These are phyloP conservation scores for Erebia palarica DNA, from an alignment of 2,888 invertebrate species.

Conservation along the genomic window DNA sequence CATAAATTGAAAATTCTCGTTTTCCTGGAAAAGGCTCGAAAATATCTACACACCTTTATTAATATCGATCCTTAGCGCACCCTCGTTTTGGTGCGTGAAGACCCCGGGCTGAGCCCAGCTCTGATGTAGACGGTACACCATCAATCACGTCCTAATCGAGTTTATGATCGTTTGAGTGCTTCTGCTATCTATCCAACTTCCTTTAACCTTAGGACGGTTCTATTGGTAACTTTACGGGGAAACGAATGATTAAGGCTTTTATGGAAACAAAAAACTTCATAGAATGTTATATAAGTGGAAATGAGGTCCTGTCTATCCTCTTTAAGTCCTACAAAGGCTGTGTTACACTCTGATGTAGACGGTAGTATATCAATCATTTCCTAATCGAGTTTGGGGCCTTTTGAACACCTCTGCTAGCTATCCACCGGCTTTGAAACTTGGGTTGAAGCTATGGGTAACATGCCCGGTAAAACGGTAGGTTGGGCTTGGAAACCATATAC, in stretches of 20 bases:
- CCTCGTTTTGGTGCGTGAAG: conserved; percentile 36
- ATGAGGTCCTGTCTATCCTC: too few relatives aligned
- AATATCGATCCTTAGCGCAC: conserved; percentile 29
- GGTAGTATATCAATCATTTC: too few relatives aligned
- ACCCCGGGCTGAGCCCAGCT: conserved; percentile 42
- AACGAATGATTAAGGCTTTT: neutral
- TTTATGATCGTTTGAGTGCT: conserved; percentile 60
- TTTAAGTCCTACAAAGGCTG: too few relatives aligned
- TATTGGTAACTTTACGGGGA: neutral
- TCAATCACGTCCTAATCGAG: conserved; percentile 71
- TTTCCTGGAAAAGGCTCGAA: conserved; percentile 9
- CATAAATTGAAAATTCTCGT: neutral
- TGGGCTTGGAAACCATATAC: too few relatives aligned
- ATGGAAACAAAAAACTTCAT: too few relatives aligned
- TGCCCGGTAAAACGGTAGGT: too few relatives aligned
- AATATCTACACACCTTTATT: conserved; percentile 25
- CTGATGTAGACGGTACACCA: conserved; percentile 47
- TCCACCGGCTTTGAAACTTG: too few relatives aligned
- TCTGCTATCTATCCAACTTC: conserved; percentile 42
- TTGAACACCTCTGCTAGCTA: too few relatives aligned
- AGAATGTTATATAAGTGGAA: too few relatives aligned
- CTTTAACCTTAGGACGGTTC: conserved; percentile 35
- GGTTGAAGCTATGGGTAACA: too few relatives aligned
- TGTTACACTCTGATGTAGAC: too few relatives aligned
- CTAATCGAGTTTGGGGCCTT: too few relatives aligned